A percentile compares a stretch with the other conserved stretches of the same genome.
These are phyloP conservation scores for Drosophila neonasuta DNA, from an alignment of 2,888 invertebrate species.

Conservation along the genomic window DNA sequence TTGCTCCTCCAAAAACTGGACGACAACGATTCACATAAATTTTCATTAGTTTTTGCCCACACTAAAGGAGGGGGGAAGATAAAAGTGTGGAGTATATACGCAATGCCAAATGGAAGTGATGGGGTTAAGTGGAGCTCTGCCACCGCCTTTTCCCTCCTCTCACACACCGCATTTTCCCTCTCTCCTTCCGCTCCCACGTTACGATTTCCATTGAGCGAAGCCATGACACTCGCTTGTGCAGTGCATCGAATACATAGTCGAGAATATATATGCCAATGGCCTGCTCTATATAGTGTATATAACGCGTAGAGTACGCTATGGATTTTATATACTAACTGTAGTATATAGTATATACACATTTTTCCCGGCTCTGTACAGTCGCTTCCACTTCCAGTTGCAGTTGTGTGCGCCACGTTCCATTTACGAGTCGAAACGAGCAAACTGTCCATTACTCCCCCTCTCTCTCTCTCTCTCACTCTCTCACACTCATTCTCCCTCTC, in stretches of 20 bases:
- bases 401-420: slow-evolving; percentile 39
- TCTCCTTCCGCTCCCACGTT: slow-evolving; percentile 10
- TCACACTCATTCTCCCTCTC: neutral
- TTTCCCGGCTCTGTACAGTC: slow-evolving; percentile 60
- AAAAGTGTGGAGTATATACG: neutral
- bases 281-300: slow-evolving; percentile 58
- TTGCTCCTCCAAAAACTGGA: slow-evolving; percentile 21
- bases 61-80: slow-evolving; percentile 14
- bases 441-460: neutral
- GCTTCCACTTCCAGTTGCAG: slow-evolving; percentile 65
- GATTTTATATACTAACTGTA: slow-evolving; percentile 11
- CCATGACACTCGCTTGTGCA: slow-evolving; percentile 29
- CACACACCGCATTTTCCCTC: slow-evolving; percentile 14
- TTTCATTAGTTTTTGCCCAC: slow-evolving; percentile 54
- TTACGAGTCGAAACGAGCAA: slow-evolving; percentile 46
- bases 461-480: neutral
- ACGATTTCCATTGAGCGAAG: slow-evolving; percentile 52
- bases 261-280: slow-evolving; percentile 61
- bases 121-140: slow-evolving; percentile 28
- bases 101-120: neutral
- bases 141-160: neutral
- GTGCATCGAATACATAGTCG: slow-evolving; percentile 26
- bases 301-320: slow-evolving; percentile 1
- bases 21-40: slow-evolving; percentile 48
- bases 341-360: slow-evolving; percentile 3